phyloP scores from a whole-genome alignment of 2,113 vertebrate genomes.

The Charina bottae region DNA sequence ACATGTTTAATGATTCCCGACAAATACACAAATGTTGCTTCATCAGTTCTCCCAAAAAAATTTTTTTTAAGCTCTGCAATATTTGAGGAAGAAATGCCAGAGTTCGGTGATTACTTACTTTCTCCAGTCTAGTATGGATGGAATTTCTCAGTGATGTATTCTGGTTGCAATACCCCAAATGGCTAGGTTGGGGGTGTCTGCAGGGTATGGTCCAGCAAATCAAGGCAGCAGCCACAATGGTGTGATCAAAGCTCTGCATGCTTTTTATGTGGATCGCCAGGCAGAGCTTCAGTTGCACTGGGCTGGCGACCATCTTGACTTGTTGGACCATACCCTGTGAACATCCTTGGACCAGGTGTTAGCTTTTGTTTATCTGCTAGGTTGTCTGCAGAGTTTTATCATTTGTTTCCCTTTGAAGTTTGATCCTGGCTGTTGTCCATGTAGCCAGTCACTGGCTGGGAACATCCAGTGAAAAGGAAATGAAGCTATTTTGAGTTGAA shows the following conservation, averaged over 20 bases:
- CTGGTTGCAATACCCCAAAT: neutral
- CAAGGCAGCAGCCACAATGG: neutral
- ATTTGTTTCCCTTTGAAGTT: neutral
- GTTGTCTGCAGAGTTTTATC: neutral
- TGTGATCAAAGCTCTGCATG: neutral
- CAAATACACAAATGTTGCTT: too few relatives aligned
- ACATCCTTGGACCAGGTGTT: neutral
- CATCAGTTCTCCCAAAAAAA: neutral
- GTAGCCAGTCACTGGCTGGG: neutral
- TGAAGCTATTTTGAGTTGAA: slow-evolving; percentile 34
- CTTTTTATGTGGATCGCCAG: neutral
- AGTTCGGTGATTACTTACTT: too few relatives aligned
- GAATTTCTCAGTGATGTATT: too few relatives aligned
- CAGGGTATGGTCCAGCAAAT: neutral
- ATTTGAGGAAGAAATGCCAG: neutral
- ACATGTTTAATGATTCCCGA: neutral
- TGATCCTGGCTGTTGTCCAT: neutral
- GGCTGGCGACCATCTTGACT: neutral
- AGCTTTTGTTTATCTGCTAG: neutral
- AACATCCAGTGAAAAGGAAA: neutral
- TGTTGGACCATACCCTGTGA: neutral
- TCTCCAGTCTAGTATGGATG: too few relatives aligned
- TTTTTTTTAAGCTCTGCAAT: neutral
- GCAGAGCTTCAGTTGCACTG: neutral
- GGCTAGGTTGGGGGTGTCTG: neutral